phyloP scores from a whole-genome alignment of 2,797 vertebrate genomes.

The Malurus splendens region DNA sequence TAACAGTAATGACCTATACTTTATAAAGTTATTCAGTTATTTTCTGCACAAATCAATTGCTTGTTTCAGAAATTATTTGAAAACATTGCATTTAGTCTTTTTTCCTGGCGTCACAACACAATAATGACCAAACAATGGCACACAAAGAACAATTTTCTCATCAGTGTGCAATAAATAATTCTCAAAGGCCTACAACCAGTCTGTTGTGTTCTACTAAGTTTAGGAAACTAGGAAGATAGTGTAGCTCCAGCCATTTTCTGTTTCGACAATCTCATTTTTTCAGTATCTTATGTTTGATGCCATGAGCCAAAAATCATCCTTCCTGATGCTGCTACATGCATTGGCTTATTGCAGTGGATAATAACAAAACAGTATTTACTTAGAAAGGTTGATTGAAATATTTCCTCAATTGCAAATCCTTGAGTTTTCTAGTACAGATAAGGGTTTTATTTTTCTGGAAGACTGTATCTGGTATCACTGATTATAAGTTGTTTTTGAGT shows the following conservation, averaged over 20 bases:
- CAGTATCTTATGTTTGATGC: neutral
- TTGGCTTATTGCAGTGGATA: neutral
- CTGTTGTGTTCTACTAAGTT: neutral
- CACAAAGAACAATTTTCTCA: neutral
- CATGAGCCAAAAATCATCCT: neutral
- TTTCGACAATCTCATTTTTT: neutral
- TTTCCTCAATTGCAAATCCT: neutral
- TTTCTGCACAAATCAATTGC: neutral
- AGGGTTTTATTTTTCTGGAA: neutral
- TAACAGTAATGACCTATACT: neutral
- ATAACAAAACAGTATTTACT: neutral
- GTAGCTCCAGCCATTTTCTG: neutral
- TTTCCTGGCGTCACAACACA: neutral
- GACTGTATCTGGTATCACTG: neutral
- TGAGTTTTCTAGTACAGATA: neutral
- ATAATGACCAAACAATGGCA: neutral
- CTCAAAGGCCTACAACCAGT: neutral
- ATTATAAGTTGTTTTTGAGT: neutral
- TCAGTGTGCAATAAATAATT: neutral
- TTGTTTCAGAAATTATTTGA: neutral
- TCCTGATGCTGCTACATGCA: neutral
- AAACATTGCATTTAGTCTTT: neutral
- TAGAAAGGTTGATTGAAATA: neutral
- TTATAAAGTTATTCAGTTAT: neutral
- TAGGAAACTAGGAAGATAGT: neutral